Conservation (phyloP, 2,888 invertebrate genomes). For the Baronia brevicornis region DNA sequence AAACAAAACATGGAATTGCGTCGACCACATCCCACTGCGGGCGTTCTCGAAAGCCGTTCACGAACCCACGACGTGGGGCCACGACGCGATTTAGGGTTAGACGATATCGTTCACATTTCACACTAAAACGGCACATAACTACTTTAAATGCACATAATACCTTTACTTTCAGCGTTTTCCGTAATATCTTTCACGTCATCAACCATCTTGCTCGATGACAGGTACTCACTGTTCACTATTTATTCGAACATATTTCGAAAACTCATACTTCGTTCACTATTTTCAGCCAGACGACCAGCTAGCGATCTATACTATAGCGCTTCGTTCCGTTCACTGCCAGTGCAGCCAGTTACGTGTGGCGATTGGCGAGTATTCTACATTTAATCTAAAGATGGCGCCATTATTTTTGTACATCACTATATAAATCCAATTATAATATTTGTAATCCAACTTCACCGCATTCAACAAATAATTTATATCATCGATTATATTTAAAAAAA, state of each 20-base stretch:
- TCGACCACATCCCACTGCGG: constrained; percentile 54
- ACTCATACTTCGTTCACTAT: constrained; percentile 74
- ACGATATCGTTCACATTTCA: constrained; percentile 65
- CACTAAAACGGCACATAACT: constrained; percentile 64
- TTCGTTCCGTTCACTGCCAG: constrained; percentile 73
- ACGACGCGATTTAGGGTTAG: constrained; percentile 73
- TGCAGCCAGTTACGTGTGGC: constrained; percentile 55
- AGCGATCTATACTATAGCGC: constrained; percentile 71
- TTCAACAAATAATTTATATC: too few relatives aligned
- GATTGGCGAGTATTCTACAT: constrained; percentile 29
- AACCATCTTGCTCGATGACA: constrained; percentile 75
- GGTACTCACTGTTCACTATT: constrained; percentile 72
- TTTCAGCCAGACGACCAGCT: constrained; percentile 68
- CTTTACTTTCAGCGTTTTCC: constrained; percentile 73
- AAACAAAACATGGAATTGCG: constrained; percentile 64
- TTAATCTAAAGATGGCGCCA: constrained; percentile 37
- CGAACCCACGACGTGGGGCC: constrained; percentile 70
- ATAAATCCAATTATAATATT: too few relatives aligned
- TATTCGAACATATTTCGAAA: constrained; percentile 74
- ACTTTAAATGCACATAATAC: constrained; percentile 66
- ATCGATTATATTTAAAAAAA: too few relatives aligned
- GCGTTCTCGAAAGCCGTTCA: constrained; percentile 66
- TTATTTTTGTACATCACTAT: too few relatives aligned
- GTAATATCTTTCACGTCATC: constrained; percentile 72
- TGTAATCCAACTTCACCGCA: too few relatives aligned